Conservation (phyloP, 2,113 vertebrate genomes). For the Entomyzon cyanotis region DNA sequence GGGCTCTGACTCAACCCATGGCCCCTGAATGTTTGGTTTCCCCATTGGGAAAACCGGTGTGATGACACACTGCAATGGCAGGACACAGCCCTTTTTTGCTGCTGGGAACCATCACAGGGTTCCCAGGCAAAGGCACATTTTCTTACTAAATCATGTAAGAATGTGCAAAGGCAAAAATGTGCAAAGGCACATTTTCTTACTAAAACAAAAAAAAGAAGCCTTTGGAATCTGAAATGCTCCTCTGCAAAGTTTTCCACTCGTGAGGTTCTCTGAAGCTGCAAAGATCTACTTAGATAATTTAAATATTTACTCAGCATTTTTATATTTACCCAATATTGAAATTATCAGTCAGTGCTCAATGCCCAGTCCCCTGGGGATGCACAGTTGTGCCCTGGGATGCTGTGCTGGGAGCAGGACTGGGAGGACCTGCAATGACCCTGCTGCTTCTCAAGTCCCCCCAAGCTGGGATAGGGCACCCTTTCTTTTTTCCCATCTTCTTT, state of each 20-base stretch:
- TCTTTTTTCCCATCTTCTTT: neutral
- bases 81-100: neutral
- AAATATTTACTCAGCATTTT: neutral
- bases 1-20: neutral
- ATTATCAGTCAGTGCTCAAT: rapidly evolving
- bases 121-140: neutral
- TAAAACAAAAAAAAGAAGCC: neutral
- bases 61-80: neutral
- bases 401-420: neutral
- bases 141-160: too few species aligned
- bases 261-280: neutral
- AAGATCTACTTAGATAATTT: neutral
- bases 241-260: neutral
- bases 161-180: too few species aligned
- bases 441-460: neutral
- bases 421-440: neutral
- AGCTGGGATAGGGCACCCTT: neutral
- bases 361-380: neutral
- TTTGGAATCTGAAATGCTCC: neutral
- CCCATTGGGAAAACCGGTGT: neutral
- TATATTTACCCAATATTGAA: neutral
- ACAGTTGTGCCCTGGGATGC: neutral
- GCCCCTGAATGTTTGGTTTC: neutral
- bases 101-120: neutral
- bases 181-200: neutral